Evolutionary conservation across 2,888 invertebrate genomes (phyloP).

Genomic region (Flabesymbios commensalis): DNA sequence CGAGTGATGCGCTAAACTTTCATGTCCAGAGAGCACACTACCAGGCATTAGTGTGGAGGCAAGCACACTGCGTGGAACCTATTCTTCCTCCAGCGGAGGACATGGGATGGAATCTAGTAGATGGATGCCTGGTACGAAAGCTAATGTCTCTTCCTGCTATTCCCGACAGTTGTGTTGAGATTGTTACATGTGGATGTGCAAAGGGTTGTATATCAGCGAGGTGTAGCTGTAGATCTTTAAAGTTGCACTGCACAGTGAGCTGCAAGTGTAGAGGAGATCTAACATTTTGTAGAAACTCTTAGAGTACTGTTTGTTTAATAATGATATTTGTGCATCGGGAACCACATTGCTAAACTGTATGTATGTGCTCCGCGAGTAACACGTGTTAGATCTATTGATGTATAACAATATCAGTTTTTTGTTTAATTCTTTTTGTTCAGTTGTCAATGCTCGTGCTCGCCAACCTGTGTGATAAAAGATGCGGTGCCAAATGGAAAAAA

Average conservation of each 20-base stretch:
- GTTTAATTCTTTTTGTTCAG: no score
- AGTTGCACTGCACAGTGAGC: not conserved
- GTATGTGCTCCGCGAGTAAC: no score
- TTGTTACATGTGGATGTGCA: not conserved
- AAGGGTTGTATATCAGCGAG: not conserved
- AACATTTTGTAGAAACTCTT: no score
- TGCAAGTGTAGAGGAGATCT: slow-evolving; percentile 1
- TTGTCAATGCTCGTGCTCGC: no score
- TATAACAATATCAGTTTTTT: no score
- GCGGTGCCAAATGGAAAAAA: no score
- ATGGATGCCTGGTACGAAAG: not conserved
- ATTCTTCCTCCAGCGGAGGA: not conserved
- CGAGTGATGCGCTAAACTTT: not conserved
- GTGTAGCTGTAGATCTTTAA: not conserved
- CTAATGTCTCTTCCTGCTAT: not conserved
- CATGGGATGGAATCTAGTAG: not conserved
- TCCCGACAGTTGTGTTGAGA: not conserved
- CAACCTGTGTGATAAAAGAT: no score
- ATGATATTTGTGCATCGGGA: no score
- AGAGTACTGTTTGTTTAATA: no score
- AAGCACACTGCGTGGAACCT: not conserved
- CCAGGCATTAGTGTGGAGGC: not conserved
- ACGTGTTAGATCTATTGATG: no score
- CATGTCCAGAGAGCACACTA: not conserved
- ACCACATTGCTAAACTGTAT: no score